phyloP scores from a whole-genome alignment of 2,888 invertebrate species.

The Ypsolopha scabrella region DNA sequence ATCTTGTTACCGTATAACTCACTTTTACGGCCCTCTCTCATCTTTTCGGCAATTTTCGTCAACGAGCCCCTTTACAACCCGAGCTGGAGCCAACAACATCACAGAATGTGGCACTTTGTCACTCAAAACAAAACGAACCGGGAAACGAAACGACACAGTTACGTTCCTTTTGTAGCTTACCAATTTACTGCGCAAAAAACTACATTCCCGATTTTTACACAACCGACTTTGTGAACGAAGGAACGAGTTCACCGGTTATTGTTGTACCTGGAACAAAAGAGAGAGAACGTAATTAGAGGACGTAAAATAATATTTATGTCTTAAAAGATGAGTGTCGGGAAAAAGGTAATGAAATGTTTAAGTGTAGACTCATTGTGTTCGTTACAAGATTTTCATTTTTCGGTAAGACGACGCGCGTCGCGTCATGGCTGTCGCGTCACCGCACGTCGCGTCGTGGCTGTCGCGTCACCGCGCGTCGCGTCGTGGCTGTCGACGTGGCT shows the following conservation, averaged over 20 bases:
- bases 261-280: constrained; percentile 30
- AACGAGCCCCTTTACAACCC: constrained; percentile 37
- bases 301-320: not conserved
- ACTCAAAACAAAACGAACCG: constrained; percentile 12
- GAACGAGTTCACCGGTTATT: constrained; percentile 13
- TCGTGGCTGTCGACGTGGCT: too few relatives aligned
- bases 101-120: constrained; percentile 21
- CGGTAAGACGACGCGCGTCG: constrained; percentile 4
- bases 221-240: constrained; percentile 13
- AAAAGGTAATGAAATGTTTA: constrained; percentile 27
- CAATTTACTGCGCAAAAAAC: constrained; percentile 15
- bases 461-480: too few relatives aligned
- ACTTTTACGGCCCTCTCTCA: constrained; percentile 49
- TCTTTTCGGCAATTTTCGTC: constrained; percentile 45
- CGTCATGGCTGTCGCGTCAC: constrained; percentile 4
- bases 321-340: constrained; percentile 8
- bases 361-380: constrained; percentile 24
- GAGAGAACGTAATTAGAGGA: constrained; percentile 11
- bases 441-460: not conserved
- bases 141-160: constrained; percentile 26
- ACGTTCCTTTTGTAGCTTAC: constrained; percentile 13
- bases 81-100: constrained; percentile 43
- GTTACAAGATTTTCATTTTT: constrained; percentile 17
- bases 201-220: constrained; percentile 15
- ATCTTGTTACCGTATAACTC: constrained; percentile 48